These are phyloP conservation scores for Ochotona curzoniae DNA, from an alignment of 2,113 vertebrate genomes.

Conservation along the genomic window DNA sequence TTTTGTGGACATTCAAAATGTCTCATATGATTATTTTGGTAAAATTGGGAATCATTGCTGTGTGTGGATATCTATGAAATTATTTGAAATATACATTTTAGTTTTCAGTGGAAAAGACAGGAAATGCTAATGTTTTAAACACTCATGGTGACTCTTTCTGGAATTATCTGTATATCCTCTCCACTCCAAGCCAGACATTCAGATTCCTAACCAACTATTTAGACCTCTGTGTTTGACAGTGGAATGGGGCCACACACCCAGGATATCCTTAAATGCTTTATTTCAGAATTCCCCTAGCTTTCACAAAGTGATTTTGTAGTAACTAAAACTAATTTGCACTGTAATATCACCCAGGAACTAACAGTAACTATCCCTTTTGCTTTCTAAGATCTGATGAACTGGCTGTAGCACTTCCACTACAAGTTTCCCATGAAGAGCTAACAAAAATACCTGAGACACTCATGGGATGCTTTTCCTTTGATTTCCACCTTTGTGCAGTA, in stretches of 20 bases:
- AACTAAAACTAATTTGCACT: not conserved
- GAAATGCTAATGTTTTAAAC: not conserved
- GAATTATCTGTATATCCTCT: not conserved
- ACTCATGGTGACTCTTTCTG: not conserved
- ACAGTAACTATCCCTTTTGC: not conserved
- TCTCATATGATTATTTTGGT: not conserved
- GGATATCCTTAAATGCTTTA: not conserved
- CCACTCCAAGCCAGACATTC: not conserved
- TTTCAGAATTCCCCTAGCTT: not conserved
- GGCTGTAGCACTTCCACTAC: not conserved
- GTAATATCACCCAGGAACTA: not conserved
- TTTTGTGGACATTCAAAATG: not conserved
- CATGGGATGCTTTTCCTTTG: not conserved
- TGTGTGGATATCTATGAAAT: not conserved
- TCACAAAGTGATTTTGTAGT: not conserved
- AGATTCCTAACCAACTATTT: rapidly evolving
- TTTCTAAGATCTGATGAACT: not conserved
- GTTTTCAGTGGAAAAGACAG: not conserved
- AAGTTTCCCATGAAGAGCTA: not conserved
- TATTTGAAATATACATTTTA: not conserved
- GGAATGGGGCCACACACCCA: not conserved
- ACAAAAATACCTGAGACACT: not conserved
- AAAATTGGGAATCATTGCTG: not conserved
- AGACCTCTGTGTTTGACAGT: not conserved
- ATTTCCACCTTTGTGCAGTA: not conserved